These are phyloP conservation scores for Seira sanloemensis DNA, from an alignment of 2,888 invertebrate genomes.

Conservation along the genomic window DNA sequence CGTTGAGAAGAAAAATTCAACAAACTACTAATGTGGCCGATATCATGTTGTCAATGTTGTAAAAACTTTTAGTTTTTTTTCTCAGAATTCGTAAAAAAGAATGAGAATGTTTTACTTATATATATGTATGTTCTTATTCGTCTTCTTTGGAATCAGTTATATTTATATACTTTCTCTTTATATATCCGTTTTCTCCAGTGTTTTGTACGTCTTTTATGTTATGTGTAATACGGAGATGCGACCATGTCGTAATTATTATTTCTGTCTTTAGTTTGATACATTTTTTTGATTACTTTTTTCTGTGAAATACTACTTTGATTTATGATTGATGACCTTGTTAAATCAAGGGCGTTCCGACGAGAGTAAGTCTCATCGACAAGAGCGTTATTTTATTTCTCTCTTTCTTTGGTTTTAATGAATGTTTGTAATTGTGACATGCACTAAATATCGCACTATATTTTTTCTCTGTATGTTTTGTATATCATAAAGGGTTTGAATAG, in stretches of 20 bases:
- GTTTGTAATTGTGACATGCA: slow-evolving; percentile 57
- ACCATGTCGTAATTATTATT: too few species aligned
- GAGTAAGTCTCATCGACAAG: neutral
- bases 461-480: slow-evolving; percentile 64
- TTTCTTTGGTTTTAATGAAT: neutral
- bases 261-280: neutral
- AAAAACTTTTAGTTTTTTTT: too few species aligned
- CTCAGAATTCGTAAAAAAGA: too few species aligned
- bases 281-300: neutral
- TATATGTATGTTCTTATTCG: too few species aligned
- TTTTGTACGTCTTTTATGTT: too few species aligned
- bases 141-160: too few species aligned
- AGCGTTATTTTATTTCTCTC: slow-evolving; percentile 13
- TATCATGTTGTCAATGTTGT: neutral
- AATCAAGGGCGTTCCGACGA: neutral
- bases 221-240: too few species aligned
- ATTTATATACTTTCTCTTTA: too few species aligned
- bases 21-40: neutral
- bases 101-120: too few species aligned
- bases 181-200: too few species aligned
- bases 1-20: too few species aligned
- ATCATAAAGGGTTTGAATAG: slow-evolving; percentile 93
- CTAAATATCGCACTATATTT: slow-evolving; percentile 65
- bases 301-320: neutral
- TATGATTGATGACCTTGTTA: neutral